A percentile compares a stretch with the other conserved stretches of the same genome.
Conservation (phyloP, 2,888 invertebrate species). For the Invenusta paracnida region DNA sequence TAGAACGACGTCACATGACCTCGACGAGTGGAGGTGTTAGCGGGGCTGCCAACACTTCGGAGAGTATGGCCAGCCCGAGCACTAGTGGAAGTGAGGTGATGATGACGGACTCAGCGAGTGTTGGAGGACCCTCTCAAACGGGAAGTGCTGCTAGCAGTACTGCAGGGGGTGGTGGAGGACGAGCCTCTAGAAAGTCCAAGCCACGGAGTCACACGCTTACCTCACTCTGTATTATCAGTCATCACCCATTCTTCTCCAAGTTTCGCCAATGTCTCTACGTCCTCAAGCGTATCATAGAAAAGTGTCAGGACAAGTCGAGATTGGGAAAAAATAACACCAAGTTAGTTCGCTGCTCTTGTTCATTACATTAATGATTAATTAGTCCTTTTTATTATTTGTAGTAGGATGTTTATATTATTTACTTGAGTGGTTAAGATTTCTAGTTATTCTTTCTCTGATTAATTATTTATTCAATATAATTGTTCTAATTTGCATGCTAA, state of each 20-base stretch:
- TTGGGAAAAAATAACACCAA: not conserved
- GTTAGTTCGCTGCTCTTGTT: not conserved
- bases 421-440: too few species aligned
- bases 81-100: not conserved
- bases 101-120: conserved; percentile 48
- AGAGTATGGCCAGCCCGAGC: not conserved
- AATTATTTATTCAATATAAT: not conserved
- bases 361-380: not conserved
- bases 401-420: not conserved
- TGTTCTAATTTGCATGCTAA: not conserved
- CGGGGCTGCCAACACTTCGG: conserved; percentile 12
- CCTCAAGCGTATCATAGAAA: conserved; percentile 77
- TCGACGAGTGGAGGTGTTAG: conserved; percentile 17
- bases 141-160: conserved; percentile 18
- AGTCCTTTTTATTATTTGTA: not conserved
- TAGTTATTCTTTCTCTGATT: not conserved
- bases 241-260: conserved; percentile 97
- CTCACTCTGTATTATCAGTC: conserved; percentile 90
- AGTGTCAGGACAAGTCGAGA: not conserved
- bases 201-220: conserved; percentile 82
- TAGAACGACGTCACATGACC: conserved; percentile 58
- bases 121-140: not conserved
- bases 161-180: conserved; percentile 46
- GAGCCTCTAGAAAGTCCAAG: conserved; percentile 41
- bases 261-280: conserved; percentile 95